These are phyloP conservation scores for Morone saxatilis DNA, from an alignment of 2,113 vertebrate genomes.

Conservation along the genomic window DNA sequence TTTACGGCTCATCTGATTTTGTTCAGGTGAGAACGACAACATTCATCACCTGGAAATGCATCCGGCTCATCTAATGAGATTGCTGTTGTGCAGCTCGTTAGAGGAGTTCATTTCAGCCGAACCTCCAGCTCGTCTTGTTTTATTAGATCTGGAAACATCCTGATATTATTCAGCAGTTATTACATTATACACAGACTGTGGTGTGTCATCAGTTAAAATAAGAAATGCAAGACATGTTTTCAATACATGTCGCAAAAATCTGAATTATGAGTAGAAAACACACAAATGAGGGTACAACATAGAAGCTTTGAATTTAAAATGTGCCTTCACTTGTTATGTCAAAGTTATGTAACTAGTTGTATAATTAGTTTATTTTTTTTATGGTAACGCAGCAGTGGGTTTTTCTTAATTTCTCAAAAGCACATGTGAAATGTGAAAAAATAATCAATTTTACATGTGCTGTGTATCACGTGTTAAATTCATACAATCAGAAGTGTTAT, in stretches of 20 bases:
- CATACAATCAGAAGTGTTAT: no score
- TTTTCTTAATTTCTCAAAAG: no score
- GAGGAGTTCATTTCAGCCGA: neutral
- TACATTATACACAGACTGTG: neutral
- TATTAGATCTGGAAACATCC: constrained; percentile 5
- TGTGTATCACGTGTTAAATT: no score
- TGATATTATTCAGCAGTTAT: neutral
- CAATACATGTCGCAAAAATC: neutral
- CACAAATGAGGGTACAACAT: no score
- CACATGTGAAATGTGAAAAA: no score
- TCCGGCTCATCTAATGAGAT: neutral
- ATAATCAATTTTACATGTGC: no score
- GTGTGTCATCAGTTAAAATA: neutral
- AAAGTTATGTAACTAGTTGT: no score
- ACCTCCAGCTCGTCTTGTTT: neutral
- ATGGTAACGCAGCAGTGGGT: no score
- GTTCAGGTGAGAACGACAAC: neutral
- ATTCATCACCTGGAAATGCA: constrained; percentile 3
- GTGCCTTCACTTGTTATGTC: no score
- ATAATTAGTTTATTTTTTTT: no score
- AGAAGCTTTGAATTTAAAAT: no score
- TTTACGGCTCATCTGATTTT: neutral
- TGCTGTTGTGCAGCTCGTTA: neutral
- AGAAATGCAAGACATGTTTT: neutral
- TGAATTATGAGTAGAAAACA: neutral